Conservation (phyloP, 1,140 invertebrate species). For the Bactericera cockerelli region DNA sequence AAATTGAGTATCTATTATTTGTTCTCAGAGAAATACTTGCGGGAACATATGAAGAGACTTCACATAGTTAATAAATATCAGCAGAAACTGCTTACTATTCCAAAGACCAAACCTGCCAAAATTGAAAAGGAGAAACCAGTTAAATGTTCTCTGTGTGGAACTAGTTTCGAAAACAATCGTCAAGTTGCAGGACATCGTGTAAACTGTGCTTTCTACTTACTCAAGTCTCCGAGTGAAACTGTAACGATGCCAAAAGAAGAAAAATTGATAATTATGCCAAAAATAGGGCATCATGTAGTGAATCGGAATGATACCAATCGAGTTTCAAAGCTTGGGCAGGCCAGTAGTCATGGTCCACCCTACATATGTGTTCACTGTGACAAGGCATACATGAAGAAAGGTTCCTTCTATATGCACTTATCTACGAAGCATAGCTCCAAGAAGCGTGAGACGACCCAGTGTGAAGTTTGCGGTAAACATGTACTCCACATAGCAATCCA, state of each 20-base stretch:
- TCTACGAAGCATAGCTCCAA: background rate
- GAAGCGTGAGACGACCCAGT: background rate
- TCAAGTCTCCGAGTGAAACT: background rate
- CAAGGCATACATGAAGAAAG: background rate
- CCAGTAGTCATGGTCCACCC: background rate
- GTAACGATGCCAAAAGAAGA: background rate
- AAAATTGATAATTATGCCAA: background rate
- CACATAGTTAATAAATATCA: too few species aligned
- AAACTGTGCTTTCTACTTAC: background rate
- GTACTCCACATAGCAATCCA: background rate
- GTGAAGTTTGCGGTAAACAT: background rate
- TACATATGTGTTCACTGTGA: background rate
- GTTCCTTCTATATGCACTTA: background rate
- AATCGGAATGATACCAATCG: background rate
- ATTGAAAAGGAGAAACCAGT: background rate
- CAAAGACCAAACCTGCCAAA: background rate
- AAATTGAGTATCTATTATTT: too few species aligned
- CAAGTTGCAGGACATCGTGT: background rate
- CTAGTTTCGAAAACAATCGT: background rate
- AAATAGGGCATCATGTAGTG: background rate
- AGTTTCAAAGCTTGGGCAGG: background rate
- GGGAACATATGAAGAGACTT: background rate
- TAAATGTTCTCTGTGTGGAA: background rate
- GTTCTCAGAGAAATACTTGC: slow-evolving; percentile 3
- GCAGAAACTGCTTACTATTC: too few species aligned